Percentiles rank a stretch among this genome's conserved stretches.
These are phyloP conservation scores for Branchinecta sandiegonensis DNA, from an alignment of 2,888 invertebrate species.

Conservation along the genomic window DNA sequence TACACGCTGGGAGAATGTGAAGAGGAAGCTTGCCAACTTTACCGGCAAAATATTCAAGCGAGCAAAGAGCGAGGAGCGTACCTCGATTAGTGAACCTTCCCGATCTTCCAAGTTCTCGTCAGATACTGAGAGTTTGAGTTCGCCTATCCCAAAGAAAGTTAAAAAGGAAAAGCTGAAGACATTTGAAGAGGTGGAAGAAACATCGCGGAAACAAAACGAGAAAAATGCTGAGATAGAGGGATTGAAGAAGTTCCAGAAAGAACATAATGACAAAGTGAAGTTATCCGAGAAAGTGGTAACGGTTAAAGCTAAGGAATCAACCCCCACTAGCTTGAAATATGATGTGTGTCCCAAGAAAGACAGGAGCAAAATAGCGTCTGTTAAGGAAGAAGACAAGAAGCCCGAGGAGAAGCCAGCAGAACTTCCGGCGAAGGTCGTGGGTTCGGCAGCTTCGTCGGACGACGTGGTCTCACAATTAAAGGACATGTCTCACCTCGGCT, in stretches of 20 bases:
- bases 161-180: neutral
- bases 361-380: neutral
- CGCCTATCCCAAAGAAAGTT: neutral
- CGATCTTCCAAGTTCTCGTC: neutral
- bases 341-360: slow-evolving; percentile 13
- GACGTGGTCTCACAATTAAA: slow-evolving; percentile 47
- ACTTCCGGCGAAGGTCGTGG: no score
- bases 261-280: neutral
- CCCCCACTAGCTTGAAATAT: neutral
- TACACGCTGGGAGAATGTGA: neutral
- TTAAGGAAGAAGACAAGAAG: no score
- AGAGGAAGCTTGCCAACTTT: neutral
- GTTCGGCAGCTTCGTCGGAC: slow-evolving; percentile 23
- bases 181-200: neutral
- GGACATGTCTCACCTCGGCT: slow-evolving; percentile 56
- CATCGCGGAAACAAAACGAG: neutral
- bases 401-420: no score
- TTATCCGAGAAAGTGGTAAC: neutral
- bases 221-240: neutral
- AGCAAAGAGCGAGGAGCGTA: slow-evolving; percentile 3
- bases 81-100: neutral
- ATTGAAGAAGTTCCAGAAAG: neutral
- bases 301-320: neutral
- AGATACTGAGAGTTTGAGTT: neutral
- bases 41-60: slow-evolving; percentile 9